Base-by-base conservation (phyloP, 2,888 invertebrate species). In the Meliscaeva auricollis region DNA sequence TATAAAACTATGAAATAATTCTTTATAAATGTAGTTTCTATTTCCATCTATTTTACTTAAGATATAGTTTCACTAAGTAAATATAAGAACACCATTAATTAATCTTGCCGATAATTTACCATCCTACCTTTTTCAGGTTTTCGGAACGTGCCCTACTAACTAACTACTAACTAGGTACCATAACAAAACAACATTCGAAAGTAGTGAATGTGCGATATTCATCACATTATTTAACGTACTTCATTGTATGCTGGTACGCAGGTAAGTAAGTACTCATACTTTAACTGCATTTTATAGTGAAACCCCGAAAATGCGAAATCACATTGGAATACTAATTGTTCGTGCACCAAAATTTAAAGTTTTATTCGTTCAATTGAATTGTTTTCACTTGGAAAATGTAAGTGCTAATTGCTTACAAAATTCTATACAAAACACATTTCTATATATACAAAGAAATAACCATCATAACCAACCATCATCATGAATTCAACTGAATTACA, bases 291-390 rank as follows among this genome's bases (percentile, higher is more conserved):
- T 38, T 58, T 20, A 48, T 22, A 60, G 11, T 62, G 50, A 64
- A 74, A 15, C 54, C 62, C 74, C 69, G 35, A 83, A 83, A 72
- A 83, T 56, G 78, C 68, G 32, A 74, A 79, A 73, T 85, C 84
- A 73, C 80, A 50, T 60, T 62, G 60, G 60, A 75, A 76, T 76
- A 80, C 84, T 85, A 85, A 85, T 85, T 85, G 66, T 80, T 75
- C 66, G 54, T 80, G 80, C 74, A 56, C 62, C 35, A 64, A 78
- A 78, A 48, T 78, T 68, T 15, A 74, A 79, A 68, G 52, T 79
- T 60, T 35, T 72, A n/a, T 56, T n/a, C n/a, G 22, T 84, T 80
- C 84, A 80, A 84, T 84, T 80, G 54, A 84, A 84, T 84, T 80
- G 84, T 76, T 85, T 85, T 85, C 80, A 81, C 84, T 80, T 68